A percentile compares a stretch with the other conserved stretches of the same genome.
Evolutionary conservation across 2,888 invertebrate species (phyloP).

Genomic region (Idaea dimidiata): DNA sequence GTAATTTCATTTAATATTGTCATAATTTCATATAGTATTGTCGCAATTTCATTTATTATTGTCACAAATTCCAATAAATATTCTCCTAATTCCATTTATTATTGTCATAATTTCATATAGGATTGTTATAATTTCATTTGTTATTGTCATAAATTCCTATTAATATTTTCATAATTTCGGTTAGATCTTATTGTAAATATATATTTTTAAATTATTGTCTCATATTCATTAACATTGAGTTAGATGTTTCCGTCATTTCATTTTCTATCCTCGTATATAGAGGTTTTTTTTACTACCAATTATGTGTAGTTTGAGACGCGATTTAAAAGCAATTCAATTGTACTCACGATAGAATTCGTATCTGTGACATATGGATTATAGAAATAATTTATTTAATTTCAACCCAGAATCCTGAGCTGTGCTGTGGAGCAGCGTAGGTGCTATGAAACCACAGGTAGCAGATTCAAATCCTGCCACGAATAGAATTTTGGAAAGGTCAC

Average conservation of each 20-base stretch:
- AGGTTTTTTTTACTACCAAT: slow-evolving; percentile 11
- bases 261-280: neutral
- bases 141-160: slow-evolving; percentile 30
- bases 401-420: too few relatives aligned
- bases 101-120: slow-evolving; percentile 26
- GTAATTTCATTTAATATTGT: slow-evolving; percentile 25
- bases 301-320: neutral
- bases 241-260: too few relatives aligned
- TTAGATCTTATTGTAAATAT: slow-evolving; percentile 6
- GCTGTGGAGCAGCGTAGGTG: too few relatives aligned
- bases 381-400: neutral
- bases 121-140: slow-evolving; percentile 31
- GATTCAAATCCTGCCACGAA: too few relatives aligned
- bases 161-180: slow-evolving; percentile 26
- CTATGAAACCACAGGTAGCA: too few relatives aligned
- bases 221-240: too few relatives aligned
- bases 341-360: too few relatives aligned
- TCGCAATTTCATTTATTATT: slow-evolving; percentile 30
- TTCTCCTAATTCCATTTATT: slow-evolving; percentile 26
- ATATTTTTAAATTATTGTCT: too few relatives aligned
- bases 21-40: slow-evolving; percentile 29
- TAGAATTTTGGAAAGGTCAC: too few relatives aligned
- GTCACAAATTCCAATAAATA: slow-evolving; percentile 26
- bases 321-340: slow-evolving; percentile 2
- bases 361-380: too few relatives aligned